Conservation (phyloP, 2,113 vertebrate species). For the Tachysurus fulvidraco region DNA sequence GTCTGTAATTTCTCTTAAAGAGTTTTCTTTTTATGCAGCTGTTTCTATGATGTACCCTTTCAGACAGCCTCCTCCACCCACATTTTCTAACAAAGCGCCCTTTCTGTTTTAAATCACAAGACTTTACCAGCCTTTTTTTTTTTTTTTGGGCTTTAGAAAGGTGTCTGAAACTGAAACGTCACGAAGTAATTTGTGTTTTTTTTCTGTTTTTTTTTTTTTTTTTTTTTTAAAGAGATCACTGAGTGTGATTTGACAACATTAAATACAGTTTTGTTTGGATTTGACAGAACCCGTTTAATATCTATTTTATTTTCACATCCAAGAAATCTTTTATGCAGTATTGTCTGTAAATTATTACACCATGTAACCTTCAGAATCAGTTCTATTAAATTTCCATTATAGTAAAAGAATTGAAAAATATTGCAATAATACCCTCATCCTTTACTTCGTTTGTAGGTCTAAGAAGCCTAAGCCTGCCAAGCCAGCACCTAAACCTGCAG, state of each 20-base stretch:
- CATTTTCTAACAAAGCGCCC: not conserved
- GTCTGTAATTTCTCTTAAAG: slow-evolving; percentile 5
- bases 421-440: not conserved
- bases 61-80: not conserved
- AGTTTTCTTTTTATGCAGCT: not conserved
- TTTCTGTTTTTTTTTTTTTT: not conserved
- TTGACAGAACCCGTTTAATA: not conserved
- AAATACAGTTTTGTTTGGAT: not conserved
- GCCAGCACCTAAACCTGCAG: slow-evolving; percentile 42
- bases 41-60: not conserved
- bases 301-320: not conserved
- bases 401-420: not conserved
- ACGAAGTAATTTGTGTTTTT: not conserved
- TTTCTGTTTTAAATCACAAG: slow-evolving; percentile 11
- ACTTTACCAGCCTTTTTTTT: not conserved
- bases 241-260: not conserved
- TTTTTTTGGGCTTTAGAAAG: not conserved
- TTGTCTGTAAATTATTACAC: not conserved
- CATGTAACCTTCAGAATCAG: not conserved
- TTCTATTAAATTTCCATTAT: not conserved
- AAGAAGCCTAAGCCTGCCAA: slow-evolving; percentile 66
- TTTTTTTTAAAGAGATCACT: not conserved
- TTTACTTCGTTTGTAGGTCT: slow-evolving; percentile 62
- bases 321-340: not conserved
- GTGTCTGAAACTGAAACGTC: not conserved